A percentile compares a stretch with the other conserved stretches of the same genome.
phyloP scores from a whole-genome alignment of 2,113 vertebrate species.

The Tragulus kanchil region DNA sequence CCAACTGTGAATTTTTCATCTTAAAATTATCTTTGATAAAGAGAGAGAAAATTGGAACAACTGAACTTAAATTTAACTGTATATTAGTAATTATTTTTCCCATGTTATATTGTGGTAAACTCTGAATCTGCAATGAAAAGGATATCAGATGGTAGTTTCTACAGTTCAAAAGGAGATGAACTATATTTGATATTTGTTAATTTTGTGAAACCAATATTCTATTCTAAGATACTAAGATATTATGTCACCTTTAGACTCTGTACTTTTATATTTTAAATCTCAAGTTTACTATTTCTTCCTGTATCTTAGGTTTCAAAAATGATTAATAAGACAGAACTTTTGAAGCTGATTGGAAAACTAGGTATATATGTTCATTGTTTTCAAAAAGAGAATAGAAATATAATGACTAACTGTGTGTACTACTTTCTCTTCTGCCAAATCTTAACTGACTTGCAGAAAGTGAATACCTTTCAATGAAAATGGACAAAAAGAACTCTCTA shows the following conservation, averaged over 20 bases:
- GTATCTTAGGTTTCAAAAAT: background rate
- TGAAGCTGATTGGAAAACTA: constrained; percentile 19
- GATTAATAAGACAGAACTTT: background rate
- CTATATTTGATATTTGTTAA: background rate
- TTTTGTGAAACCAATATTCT: background rate
- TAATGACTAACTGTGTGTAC: constrained; percentile 40
- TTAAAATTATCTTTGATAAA: constrained; percentile 45
- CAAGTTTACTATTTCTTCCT: background rate
- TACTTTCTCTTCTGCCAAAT: constrained; percentile 34
- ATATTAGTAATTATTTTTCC: background rate
- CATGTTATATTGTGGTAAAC: constrained; percentile 5
- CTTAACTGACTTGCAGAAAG: constrained; percentile 57
- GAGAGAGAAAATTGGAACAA: background rate
- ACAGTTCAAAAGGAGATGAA: constrained; percentile 23
- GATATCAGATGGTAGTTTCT: constrained; percentile 11
- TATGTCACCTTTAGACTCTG: background rate
- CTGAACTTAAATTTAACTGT: constrained; percentile 24
- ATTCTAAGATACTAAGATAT: background rate
- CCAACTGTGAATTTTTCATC: background rate
- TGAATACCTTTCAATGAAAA: constrained; percentile 40
- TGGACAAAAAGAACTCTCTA: constrained; percentile 26
- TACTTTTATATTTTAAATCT: constrained; percentile 39
- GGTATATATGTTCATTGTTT: background rate
- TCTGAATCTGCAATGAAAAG: background rate
- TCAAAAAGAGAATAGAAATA: too few relatives aligned